A percentile compares a stretch with the other conserved stretches of the same genome.
These are phyloP conservation scores for Pasiphila rectangulata DNA, from an alignment of 2,888 invertebrate genomes.

Conservation along the genomic window DNA sequence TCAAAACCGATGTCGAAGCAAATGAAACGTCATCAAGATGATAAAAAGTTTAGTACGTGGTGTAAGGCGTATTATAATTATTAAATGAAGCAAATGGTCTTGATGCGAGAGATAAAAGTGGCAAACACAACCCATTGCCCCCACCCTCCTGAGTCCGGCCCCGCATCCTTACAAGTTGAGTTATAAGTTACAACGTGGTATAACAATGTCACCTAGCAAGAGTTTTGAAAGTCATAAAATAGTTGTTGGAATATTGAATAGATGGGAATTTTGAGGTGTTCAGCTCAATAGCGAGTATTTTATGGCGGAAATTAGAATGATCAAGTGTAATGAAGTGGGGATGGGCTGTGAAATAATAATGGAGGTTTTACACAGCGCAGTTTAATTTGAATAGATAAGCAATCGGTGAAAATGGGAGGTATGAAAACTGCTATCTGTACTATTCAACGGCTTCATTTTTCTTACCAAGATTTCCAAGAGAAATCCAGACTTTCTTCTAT, in stretches of 20 bases:
- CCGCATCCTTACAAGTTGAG: conserved; percentile 34
- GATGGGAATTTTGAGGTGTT: conserved; percentile 25
- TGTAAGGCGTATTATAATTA: too few relatives aligned
- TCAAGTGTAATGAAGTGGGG: conserved; percentile 17
- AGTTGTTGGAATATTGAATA: conserved; percentile 31
- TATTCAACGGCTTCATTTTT: too few relatives aligned
- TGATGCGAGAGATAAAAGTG: too few relatives aligned
- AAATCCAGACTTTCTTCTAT: too few relatives aligned
- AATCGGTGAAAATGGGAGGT: not conserved
- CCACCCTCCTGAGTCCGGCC: not conserved
- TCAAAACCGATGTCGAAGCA: too few relatives aligned
- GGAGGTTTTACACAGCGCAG: not conserved
- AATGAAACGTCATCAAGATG: too few relatives aligned
- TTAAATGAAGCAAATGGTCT: too few relatives aligned
- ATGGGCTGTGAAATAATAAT: conserved; percentile 2
- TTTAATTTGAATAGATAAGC: not conserved
- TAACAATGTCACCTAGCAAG: conserved; percentile 37
- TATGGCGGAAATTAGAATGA: conserved; percentile 23
- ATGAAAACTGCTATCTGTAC: too few relatives aligned
- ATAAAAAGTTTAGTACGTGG: too few relatives aligned
- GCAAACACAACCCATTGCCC: too few relatives aligned
- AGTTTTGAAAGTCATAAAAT: conserved; percentile 34
- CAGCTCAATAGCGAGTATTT: conserved; percentile 10
- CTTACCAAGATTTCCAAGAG: too few relatives aligned
- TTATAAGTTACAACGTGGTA: conserved; percentile 24